These are phyloP conservation scores for Lophochroa leadbeateri DNA, from an alignment of 2,113 vertebrate genomes.

Conservation along the genomic window DNA sequence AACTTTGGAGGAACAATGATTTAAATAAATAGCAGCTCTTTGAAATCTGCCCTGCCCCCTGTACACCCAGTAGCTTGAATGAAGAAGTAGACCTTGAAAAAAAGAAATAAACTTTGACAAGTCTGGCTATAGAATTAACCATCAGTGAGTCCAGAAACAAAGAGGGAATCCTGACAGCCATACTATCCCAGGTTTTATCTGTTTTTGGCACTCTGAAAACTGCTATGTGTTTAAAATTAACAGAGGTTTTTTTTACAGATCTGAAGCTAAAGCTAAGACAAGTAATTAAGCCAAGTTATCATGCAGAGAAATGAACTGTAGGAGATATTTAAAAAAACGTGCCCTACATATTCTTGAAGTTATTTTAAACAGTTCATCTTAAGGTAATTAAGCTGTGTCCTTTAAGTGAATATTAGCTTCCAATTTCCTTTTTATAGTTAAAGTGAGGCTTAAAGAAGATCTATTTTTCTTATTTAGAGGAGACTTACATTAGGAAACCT, in stretches of 20 bases:
- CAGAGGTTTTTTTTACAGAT: neutral
- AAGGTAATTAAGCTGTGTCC: conserved; percentile 42
- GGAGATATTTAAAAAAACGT: conserved; percentile 29
- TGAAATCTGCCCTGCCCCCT: neutral
- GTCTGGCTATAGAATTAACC: neutral
- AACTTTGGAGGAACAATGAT: neutral
- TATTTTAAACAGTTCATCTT: conserved; percentile 17
- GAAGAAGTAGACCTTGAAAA: neutral
- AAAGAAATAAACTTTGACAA: neutral
- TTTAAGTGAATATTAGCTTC: neutral
- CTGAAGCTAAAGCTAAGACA: conserved; percentile 26
- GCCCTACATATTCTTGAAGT: conserved; percentile 23
- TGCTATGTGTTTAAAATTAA: conserved; percentile 13
- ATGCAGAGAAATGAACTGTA: conserved; percentile 2
- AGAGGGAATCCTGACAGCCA: neutral
- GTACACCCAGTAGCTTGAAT: neutral
- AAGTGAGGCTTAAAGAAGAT: neutral
- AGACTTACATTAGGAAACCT: neutral
- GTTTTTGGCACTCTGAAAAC: conserved; percentile 4
- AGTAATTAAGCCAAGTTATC: conserved; percentile 47
- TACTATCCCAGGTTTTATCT: neutral
- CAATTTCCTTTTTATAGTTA: neutral
- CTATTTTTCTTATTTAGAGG: neutral
- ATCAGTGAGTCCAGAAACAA: neutral
- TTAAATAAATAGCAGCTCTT: neutral